Conservation (phyloP, 2,113 vertebrate genomes). For the Misgurnus anguillicaudatus region DNA sequence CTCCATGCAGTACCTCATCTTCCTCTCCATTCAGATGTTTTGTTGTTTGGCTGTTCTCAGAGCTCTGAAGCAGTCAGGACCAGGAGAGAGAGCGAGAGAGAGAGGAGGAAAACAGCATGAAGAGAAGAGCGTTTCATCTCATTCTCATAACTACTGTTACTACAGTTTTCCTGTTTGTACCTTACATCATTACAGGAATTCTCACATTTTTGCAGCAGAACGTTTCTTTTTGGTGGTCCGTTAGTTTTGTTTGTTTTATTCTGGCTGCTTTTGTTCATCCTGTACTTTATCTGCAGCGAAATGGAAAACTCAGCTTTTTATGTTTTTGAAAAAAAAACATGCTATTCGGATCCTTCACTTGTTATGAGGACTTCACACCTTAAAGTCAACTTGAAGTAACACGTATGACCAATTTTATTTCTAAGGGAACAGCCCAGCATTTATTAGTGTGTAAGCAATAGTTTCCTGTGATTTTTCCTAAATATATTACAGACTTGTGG, state of each 20-base stretch:
- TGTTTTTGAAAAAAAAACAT: too few species aligned
- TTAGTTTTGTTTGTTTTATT: not conserved
- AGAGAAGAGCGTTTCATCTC: slow-evolving; percentile 3
- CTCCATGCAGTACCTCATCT: not conserved
- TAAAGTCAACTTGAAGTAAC: too few species aligned
- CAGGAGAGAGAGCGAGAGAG: not conserved
- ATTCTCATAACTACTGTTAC: not conserved
- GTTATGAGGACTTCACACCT: too few species aligned
- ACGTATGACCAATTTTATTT: too few species aligned
- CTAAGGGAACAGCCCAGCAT: too few species aligned
- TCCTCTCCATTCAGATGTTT: slow-evolving; percentile 17
- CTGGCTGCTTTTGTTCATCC: not conserved
- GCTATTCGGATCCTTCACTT: too few species aligned
- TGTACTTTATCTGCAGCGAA: not conserved
- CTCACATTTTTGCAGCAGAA: not conserved
- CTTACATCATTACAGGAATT: not conserved
- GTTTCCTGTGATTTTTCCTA: too few species aligned
- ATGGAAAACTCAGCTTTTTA: not conserved
- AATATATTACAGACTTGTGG: too few species aligned
- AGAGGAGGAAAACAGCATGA: not conserved
- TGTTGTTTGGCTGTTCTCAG: not conserved
- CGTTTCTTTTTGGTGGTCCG: too few species aligned
- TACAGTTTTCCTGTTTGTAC: not conserved
- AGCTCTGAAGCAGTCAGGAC: slow-evolving; percentile 1
- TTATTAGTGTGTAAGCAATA: too few species aligned